Percentiles rank a stretch among this genome's conserved stretches.
phyloP scores from a whole-genome alignment of 2,797 vertebrate genomes.

The Prionace glauca region DNA sequence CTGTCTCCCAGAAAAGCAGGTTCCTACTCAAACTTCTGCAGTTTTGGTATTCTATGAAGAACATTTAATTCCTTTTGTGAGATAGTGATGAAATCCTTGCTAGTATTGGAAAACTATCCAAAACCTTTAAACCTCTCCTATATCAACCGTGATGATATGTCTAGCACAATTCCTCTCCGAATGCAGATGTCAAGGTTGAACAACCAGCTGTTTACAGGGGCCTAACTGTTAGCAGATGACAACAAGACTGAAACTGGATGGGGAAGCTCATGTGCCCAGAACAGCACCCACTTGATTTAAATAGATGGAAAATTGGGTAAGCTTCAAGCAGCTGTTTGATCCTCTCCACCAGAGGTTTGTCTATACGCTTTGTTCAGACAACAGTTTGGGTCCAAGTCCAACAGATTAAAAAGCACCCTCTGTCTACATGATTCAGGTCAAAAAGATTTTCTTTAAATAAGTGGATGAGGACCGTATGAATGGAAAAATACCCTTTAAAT shows the following conservation, averaged over 20 bases:
- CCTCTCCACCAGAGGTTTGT: neutral
- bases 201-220: neutral
- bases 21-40: too few species aligned
- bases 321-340: neutral
- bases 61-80: neutral
- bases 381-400: neutral
- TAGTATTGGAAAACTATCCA: neutral
- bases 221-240: neutral
- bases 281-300: neutral
- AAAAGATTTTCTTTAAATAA: neutral
- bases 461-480: neutral
- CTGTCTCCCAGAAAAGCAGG: neutral
- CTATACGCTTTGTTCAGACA: neutral
- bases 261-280: neutral
- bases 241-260: neutral
- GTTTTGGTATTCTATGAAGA: neutral
- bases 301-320: neutral
- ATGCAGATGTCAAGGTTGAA: neutral
- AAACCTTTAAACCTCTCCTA: neutral
- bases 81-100: neutral
- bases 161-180: neutral
- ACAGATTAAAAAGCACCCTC: neutral
- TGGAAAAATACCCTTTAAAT: neutral
- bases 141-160: neutral
- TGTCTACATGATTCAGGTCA: neutral